Evolutionary conservation across 2,888 invertebrate genomes (phyloP).

Genomic region (Conistra vaccinii): DNA sequence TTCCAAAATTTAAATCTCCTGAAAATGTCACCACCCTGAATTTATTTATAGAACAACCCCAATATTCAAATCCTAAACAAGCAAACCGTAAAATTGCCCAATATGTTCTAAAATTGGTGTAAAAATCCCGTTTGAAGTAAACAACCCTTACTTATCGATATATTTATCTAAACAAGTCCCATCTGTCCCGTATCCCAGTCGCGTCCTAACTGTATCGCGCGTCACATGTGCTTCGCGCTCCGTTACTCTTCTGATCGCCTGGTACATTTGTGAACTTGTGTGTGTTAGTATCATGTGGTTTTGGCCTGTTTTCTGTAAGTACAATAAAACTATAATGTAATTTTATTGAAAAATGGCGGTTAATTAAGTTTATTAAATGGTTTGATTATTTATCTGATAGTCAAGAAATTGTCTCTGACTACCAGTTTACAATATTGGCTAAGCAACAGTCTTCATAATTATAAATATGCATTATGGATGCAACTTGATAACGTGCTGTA

Average conservation of each 20-base stretch:
- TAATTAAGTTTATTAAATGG: neutral
- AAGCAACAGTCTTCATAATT: too few species aligned
- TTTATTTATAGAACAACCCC: conserved; percentile 22
- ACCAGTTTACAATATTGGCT: neutral
- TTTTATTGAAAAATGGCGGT: neutral
- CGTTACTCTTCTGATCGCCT: conserved; percentile 69
- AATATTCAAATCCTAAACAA: conserved; percentile 28
- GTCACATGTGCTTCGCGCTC: conserved; percentile 68
- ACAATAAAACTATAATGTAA: conserved; percentile 11
- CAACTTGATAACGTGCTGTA: neutral
- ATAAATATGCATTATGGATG: neutral
- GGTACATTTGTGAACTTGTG: conserved; percentile 72
- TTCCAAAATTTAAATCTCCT: neutral
- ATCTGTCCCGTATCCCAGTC: conserved; percentile 67
- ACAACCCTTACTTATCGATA: conserved; percentile 66
- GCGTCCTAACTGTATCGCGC: conserved; percentile 62
- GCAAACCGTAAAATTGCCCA: conserved; percentile 35
- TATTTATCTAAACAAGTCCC: conserved; percentile 66
- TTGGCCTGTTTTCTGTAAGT: conserved; percentile 57
- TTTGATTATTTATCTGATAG: neutral
- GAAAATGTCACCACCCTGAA: conserved; percentile 13
- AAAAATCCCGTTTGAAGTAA: conserved; percentile 53
- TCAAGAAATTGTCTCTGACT: neutral
- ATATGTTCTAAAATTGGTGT: conserved; percentile 36
- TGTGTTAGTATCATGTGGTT: conserved; percentile 59